A percentile compares a stretch with the other conserved stretches of the same genome.
phyloP scores from a whole-genome alignment of 30 jellyfish, hydroid and myxozoan genomes.

The Clytia hemisphaerica region DNA sequence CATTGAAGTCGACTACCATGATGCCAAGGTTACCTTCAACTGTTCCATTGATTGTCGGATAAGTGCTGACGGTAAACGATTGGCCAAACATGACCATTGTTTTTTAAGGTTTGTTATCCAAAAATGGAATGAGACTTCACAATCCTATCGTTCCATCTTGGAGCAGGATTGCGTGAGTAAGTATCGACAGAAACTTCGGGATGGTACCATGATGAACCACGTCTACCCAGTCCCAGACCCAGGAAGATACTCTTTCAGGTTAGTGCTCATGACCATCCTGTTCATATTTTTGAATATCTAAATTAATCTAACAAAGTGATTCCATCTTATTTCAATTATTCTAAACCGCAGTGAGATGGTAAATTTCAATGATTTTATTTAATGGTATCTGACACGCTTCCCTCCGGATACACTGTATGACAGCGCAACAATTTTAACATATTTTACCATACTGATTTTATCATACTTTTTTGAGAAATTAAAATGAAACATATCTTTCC shows the following conservation, averaged over 20 bases:
- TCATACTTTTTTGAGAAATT: too few relatives aligned
- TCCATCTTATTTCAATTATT: too few relatives aligned
- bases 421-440: too few relatives aligned
- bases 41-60: constrained; percentile 87
- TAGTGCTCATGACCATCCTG: not conserved
- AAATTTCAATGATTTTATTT: too few relatives aligned
- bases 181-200: constrained; percentile 36
- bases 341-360: too few relatives aligned
- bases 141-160: too few relatives aligned
- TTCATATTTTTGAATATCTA: not conserved
- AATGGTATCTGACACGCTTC: too few relatives aligned
- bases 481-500: not conserved
- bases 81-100: constrained; percentile 64
- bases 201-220: constrained; percentile 72
- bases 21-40: constrained; percentile 37
- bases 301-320: not conserved
- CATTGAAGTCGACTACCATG: constrained; percentile 39
- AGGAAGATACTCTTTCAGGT: constrained; percentile 79
- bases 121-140: constrained; percentile 8
- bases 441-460: too few relatives aligned
- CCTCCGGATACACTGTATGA: too few relatives aligned
- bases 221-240: constrained; percentile 19
- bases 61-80: constrained; percentile 30
- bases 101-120: constrained; percentile 25
- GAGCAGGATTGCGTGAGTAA: constrained; percentile 64